Conservation (phyloP, 2,797 vertebrate species). For the Psittacula derbiana region DNA sequence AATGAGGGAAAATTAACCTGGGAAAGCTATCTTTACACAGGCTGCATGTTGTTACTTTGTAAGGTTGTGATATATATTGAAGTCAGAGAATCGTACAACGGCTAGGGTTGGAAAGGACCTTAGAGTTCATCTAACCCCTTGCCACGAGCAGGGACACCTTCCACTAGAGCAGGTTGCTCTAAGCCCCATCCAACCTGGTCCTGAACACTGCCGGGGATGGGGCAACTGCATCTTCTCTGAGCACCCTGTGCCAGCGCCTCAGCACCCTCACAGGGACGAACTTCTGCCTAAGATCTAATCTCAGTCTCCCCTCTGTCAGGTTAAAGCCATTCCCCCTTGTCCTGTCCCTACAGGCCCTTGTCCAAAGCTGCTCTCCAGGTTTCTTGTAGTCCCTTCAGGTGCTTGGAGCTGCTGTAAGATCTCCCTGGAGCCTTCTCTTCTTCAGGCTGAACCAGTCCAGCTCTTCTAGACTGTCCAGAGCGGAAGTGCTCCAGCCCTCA, state of each 20-base stretch:
- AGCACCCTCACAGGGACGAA: background rate
- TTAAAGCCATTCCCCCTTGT: background rate
- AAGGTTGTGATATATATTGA: background rate
- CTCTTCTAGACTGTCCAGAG: background rate
- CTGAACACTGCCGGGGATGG: background rate
- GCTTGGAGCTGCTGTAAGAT: background rate
- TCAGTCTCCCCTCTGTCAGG: background rate
- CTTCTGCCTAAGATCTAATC: background rate
- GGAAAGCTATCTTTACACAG: background rate
- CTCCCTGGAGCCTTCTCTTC: background rate
- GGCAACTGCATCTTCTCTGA: no score
- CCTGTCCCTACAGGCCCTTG: no score
- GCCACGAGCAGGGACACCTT: background rate
- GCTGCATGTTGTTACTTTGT: fast-evolving
- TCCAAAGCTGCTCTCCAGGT: no score
- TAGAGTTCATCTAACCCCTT: background rate
- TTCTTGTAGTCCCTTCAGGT: no score
- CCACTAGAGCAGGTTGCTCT: background rate
- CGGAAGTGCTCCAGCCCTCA: background rate
- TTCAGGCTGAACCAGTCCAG: background rate
- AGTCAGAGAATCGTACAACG: background rate
- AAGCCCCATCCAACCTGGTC: background rate
- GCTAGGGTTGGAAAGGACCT: background rate
- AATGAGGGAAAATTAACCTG: background rate
- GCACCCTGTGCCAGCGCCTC: background rate